phyloP scores from a whole-genome alignment of 2,888 invertebrate genomes.

The Eupithecia exiguata region DNA sequence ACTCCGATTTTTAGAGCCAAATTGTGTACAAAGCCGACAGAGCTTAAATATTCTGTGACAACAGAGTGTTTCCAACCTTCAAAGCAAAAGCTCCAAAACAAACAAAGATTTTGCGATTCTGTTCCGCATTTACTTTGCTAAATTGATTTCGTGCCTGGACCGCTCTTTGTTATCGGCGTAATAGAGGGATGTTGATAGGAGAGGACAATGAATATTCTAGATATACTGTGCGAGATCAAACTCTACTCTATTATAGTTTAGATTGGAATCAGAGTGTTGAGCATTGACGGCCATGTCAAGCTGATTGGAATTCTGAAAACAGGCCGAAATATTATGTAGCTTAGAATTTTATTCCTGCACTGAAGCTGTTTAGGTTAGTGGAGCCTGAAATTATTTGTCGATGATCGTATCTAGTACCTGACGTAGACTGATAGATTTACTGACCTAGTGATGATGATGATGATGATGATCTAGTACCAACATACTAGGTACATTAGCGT shows the following conservation, averaged over 20 bases:
- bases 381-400: too few species aligned
- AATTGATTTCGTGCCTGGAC: constrained; percentile 36
- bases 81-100: constrained; percentile 3
- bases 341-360: too few species aligned
- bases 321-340: background rate
- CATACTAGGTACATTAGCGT: too few species aligned
- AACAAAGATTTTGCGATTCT: constrained; percentile 6
- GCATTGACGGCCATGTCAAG: constrained; percentile 12
- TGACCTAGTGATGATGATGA: too few species aligned
- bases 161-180: constrained; percentile 34
- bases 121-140: constrained; percentile 24
- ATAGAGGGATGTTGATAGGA: constrained; percentile 32
- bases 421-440: too few species aligned
- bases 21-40: background rate
- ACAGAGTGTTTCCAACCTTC: background rate
- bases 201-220: constrained; percentile 32
- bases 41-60: background rate
- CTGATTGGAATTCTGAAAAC: constrained; percentile 17
- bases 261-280: constrained; percentile 21
- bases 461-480: too few species aligned
- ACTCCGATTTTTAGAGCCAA: background rate
- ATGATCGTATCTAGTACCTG: too few species aligned
- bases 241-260: constrained; percentile 25
- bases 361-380: too few species aligned
- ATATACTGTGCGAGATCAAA: constrained; percentile 25